Evolutionary conservation across 2,888 invertebrate genomes (phyloP).

Genomic region (Nematopogon swammerdamellus): DNA sequence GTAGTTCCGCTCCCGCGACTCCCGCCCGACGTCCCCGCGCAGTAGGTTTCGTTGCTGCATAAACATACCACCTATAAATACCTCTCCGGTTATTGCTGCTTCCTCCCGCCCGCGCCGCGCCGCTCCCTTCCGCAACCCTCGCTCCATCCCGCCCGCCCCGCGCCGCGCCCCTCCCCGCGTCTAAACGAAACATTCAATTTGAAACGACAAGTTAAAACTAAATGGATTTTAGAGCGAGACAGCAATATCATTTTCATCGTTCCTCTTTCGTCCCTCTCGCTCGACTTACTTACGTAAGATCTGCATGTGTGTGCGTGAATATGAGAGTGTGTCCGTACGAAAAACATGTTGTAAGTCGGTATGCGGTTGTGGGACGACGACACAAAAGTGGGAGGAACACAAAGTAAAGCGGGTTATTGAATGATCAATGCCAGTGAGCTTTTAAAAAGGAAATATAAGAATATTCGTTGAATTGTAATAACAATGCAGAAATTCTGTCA

Average conservation of each 20-base stretch:
- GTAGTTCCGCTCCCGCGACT: no score
- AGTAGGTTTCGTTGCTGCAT: no score
- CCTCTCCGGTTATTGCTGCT: constrained; percentile 2
- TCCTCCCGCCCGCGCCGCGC: no score
- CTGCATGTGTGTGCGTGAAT: neutral
- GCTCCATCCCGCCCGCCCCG: constrained; percentile 13
- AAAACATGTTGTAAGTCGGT: constrained; percentile 2
- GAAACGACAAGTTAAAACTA: constrained; percentile 57
- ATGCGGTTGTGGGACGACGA: constrained; percentile 1
- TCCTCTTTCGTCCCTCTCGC: constrained; percentile 1
- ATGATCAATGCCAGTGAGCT: no score
- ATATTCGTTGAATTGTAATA: no score
- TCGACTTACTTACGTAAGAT: neutral
- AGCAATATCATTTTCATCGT: constrained; percentile 8
- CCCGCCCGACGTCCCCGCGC: no score
- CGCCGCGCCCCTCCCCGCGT: constrained; percentile 21
- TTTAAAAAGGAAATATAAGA: no score
- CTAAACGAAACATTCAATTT: constrained; percentile 59
- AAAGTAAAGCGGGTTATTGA: neutral
- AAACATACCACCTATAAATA: neutral
- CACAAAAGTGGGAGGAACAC: neutral
- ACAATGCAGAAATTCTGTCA: no score
- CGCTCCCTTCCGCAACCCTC: constrained; percentile 9
- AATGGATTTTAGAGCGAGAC: constrained; percentile 55
- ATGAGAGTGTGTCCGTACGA: neutral